phyloP scores from a whole-genome alignment of 2,888 invertebrate genomes.

The Criorhina ranunculi region DNA sequence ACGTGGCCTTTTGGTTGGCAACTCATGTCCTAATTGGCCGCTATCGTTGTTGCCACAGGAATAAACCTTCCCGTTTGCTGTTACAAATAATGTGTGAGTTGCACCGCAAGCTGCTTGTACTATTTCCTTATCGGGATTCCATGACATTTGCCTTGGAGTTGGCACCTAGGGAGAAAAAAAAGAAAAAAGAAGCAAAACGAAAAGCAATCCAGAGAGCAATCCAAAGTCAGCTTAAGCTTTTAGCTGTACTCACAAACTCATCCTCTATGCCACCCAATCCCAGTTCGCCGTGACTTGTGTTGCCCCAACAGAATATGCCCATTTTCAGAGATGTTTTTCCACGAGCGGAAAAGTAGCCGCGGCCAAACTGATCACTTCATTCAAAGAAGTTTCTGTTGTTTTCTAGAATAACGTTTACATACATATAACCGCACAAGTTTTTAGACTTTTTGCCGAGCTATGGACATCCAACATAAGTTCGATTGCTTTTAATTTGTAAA shows the following conservation, averaged over 20 bases:
- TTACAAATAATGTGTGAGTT: constrained; percentile 92
- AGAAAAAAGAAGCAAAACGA: background rate
- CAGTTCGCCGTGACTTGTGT: constrained; percentile 90
- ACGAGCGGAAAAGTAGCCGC: background rate
- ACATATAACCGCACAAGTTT: constrained; percentile 23
- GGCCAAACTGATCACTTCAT: constrained; percentile 4
- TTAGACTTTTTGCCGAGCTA: background rate
- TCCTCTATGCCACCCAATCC: constrained; percentile 92
- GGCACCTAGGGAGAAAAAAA: constrained; percentile 85
- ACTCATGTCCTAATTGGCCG: constrained; percentile 94
- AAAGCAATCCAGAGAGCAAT: background rate
- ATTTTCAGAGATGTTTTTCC: constrained; percentile 73
- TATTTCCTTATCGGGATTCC: constrained; percentile 87
- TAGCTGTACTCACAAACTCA: constrained; percentile 85
- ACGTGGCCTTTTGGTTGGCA: constrained; percentile 88
- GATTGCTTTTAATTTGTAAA: background rate
- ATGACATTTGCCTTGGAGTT: constrained; percentile 87
- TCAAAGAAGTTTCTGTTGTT: constrained; percentile 50
- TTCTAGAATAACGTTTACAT: constrained; percentile 62
- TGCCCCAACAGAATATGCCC: constrained; percentile 91
- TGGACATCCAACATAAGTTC: constrained; percentile 1
- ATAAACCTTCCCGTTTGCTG: constrained; percentile 91
- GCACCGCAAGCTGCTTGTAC: constrained; percentile 90
- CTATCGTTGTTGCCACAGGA: constrained; percentile 97
- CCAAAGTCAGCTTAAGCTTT: background rate